Evolutionary conservation across 1,140 invertebrate genomes (phyloP).

Genomic region (Eupristina koningsbergeri): DNA sequence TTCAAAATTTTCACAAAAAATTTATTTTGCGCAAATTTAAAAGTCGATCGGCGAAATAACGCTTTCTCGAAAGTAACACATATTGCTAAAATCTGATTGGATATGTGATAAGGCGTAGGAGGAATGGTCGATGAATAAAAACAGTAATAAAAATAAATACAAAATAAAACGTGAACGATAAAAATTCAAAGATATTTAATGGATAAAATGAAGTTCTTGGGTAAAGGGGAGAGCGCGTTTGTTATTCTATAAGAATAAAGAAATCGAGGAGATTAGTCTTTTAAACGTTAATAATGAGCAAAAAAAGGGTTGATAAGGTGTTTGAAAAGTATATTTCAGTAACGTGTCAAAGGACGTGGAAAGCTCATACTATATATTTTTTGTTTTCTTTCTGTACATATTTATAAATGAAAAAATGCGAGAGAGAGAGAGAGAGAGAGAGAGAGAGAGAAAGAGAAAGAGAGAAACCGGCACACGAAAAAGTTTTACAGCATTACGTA

Average conservation of each 20-base stretch:
- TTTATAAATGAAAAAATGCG: constrained; percentile 46
- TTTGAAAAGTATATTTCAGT: constrained; percentile 23
- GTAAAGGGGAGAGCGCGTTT: constrained; percentile 28
- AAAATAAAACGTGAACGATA: neutral
- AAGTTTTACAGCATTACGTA: constrained; percentile 34
- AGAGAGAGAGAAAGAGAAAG: neutral
- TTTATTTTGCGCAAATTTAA: constrained; percentile 39
- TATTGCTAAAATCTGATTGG: constrained; percentile 26
- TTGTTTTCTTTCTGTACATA: constrained; percentile 50
- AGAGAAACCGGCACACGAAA: neutral
- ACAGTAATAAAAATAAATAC: neutral
- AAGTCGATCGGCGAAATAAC: constrained; percentile 45
- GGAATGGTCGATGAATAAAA: neutral
- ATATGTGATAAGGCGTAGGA: neutral
- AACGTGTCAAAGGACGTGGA: constrained; percentile 19
- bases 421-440: constrained; percentile 24
- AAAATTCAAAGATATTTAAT: neutral
- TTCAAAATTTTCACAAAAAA: neutral
- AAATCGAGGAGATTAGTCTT: constrained; percentile 48
- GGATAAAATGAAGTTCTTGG: constrained; percentile 22
- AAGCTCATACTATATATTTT: constrained; percentile 44
- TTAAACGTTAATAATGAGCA: constrained; percentile 53
- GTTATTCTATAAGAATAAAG: constrained; percentile 52
- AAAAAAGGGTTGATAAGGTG: constrained; percentile 30
- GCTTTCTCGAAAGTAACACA: constrained; percentile 46